These are phyloP conservation scores for Acholoe squamosa DNA, from an alignment of 2,888 invertebrate species.

Conservation along the genomic window DNA sequence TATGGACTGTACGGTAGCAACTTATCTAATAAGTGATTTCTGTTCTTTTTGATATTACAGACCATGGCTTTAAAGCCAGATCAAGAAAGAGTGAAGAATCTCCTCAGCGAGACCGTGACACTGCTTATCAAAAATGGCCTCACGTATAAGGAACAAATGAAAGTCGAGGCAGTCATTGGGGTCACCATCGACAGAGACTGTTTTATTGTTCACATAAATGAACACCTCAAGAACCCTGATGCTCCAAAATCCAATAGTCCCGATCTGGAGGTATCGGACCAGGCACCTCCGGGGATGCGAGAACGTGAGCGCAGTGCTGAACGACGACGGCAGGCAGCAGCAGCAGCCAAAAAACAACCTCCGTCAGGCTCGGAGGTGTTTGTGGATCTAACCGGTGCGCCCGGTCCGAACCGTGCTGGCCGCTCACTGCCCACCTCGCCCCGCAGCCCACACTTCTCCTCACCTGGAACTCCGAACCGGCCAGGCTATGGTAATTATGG, in stretches of 20 bases:
- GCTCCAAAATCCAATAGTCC: neutral
- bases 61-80: neutral
- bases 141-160: constrained; percentile 57
- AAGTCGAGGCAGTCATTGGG: constrained; percentile 65
- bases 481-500: neutral
- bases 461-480: neutral
- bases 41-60: neutral
- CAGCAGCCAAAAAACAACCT: neutral
- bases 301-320: neutral
- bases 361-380: neutral
- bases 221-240: constrained; percentile 23
- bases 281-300: neutral
- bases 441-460: neutral
- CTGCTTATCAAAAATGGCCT: constrained; percentile 66
- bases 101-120: constrained; percentile 61
- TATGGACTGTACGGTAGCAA: too few relatives aligned
- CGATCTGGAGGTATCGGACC: neutral
- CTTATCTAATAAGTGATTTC: neutral
- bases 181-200: constrained; percentile 65
- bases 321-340: neutral
- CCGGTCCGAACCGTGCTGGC: neutral
- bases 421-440: neutral
- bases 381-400: neutral
- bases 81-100: constrained; percentile 8
- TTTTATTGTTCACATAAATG: constrained; percentile 66